Evolutionary conservation across 1,140 invertebrate species (phyloP), one percentile per base, ranked within the genome.

Genomic region (Atta cephalotes): DNA sequence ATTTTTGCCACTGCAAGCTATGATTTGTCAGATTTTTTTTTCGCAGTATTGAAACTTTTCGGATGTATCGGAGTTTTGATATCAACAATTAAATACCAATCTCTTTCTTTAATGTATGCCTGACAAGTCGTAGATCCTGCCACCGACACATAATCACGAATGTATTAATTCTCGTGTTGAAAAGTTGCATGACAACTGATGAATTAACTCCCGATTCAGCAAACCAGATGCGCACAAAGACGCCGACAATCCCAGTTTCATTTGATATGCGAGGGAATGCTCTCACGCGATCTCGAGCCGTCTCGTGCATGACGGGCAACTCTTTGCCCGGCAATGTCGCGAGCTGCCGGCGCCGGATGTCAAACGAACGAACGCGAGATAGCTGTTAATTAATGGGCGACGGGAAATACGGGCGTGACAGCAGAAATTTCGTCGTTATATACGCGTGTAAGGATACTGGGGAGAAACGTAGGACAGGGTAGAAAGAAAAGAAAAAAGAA

Each of bases 361-460:
- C 62, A 68, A 80, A 80, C 45, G 62, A 80, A 68, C 28, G 77
- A 68, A 68, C 28, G 28, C 77, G 62, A 66, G 77, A 68, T 74
- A 74, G 68, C 39, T 72, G 68, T 49, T 82, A 82, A 82, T 82
- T 82, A 82, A 82, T 62, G 77, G 77, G 18, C 7, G 62, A 80
- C 49, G 25, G n/a, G 62, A 45, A 79, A 28, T 65, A 80, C 45
- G 77, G 66, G 72, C 53, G 53, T 60, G 66, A 81, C 79, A 71
- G 45, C 56, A 74, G 70, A 74, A 82, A 74, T 62, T 49, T 84
- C 56, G 70, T 74, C 39, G 39, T 84, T 56, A 62, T 6, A 12
- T 14, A 18, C 21, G 70, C 63, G 49, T 16, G 65, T 16, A 62
- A 56, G n/a, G 63, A 85, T 58, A 35, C 16, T 25, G 28, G 10